Evolutionary conservation across 2,113 vertebrate species (phyloP), one percentile per base, ranked within the genome.

Genomic region (Rhadina sibilatrix): DNA sequence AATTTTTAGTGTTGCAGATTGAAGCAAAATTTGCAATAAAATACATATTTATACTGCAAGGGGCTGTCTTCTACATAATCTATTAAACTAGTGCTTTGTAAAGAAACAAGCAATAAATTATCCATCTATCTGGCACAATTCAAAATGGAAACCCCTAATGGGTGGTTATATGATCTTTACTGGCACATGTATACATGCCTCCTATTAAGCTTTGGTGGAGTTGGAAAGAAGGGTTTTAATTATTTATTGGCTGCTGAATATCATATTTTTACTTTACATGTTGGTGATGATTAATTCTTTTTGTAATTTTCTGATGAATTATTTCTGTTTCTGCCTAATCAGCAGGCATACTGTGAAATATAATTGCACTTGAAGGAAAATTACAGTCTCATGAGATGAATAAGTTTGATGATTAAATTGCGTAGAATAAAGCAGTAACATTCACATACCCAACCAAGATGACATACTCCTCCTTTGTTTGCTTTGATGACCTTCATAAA

Each of bases 281-380:
- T 97, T 98, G 92, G 88, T 92, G 98, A 98, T 98, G 98, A 98
- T 98, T 97, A 98, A 98, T 98, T 98, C 97, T 98, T 99, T 98
- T 98, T 96, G 96, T 98, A 98, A 97, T 99, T 98, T 99, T 98
- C 97, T 97, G 97, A 98, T 98, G 94, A 98, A 98, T 98, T 98
- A 98, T 98, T 98, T 97, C 95, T 97, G 88, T 97, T 98, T 98
- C 97, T 98, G 98, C 98, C 97, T 98, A 98, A 99, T 98, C 98
- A 99, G 97, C 97, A 98, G 96, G 94, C 98, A 83, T 97, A 97
- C 98, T 98, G 97, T 97, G 97, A 98, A 96, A 97, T 95, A 91
- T 98, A 99, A 98, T 98, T 98, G 98, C 98, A 98, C 97, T 98
- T 98, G 98, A 97, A 98, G 97, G 97, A 98, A 98, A 98, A 98